Base-by-base conservation (phyloP, 2,113 vertebrate genomes). In the Dromaius novaehollandiae region DNA sequence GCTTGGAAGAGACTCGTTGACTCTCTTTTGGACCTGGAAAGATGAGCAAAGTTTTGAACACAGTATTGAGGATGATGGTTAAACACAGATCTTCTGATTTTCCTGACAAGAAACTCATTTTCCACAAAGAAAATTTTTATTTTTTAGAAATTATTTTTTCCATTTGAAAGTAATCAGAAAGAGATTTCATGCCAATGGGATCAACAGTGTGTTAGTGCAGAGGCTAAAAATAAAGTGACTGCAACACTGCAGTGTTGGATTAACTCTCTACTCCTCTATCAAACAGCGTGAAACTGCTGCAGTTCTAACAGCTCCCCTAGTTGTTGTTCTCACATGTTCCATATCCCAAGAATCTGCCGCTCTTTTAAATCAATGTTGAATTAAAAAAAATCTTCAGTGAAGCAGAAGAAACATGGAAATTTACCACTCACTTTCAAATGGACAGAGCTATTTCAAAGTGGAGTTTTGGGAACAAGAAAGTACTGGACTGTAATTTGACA, bases 1-100 rank as follows among this genome's bases (percentile, higher is more conserved):
- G 91, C 77, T 48, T 97, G 74, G 85, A 79, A 73, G 95, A 15
- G 26, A 94, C 73, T 50, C 86, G 71, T 0, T 3, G 28, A 44
- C 80, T 96, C 81, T 96, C 90, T 89, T 83, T 75, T 34, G 70
- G 68, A 87, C 84, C 94, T 96, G 42, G 42, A 75, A 93, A 96
- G 48, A 82, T 16, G 4, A n/a, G 26, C 13, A 63, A 77, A 83
- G 5, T 69, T 87, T 76, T 85, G 53, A 95, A 92, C 7, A 32
- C 3, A 1, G 55, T 64, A n/a, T 26, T 32, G 40, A 82, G 61
- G 30, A 34, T 21, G 26, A 65, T 13, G 19, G 50, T 44, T 86
- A 56, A 71, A 68, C 0, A 1, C 2, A 44, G 4, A 7, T 10
- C 2, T 90, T 75, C 11, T 8, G 2, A 74, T 77, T 89, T 73